These are phyloP conservation scores for Pollimyrus isidori DNA, from an alignment of 2,113 vertebrate species.

Conservation along the genomic window DNA sequence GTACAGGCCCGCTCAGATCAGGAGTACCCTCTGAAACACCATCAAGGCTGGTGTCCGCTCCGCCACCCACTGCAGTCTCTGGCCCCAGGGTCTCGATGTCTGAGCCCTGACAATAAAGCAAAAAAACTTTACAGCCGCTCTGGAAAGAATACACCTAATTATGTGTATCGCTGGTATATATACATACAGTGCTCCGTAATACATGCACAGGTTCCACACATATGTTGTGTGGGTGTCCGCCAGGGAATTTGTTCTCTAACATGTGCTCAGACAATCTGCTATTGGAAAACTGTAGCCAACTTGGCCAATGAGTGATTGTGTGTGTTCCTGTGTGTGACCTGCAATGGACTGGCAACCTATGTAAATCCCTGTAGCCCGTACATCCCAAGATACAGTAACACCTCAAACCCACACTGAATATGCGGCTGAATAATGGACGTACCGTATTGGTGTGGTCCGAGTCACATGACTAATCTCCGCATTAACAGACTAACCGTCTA, in stretches of 20 bases:
- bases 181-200: not conserved
- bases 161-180: not conserved
- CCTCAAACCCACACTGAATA: not conserved
- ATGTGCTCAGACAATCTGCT: not conserved
- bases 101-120: slow-evolving; percentile 67
- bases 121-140: not conserved
- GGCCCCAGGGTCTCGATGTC: slow-evolving; percentile 74
- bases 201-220: not conserved
- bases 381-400: not conserved
- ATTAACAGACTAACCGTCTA: not conserved
- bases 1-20: slow-evolving; percentile 41
- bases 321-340: not conserved
- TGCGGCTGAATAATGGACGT: not conserved
- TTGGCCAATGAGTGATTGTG: not conserved
- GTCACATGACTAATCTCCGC: not conserved
- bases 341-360: not conserved
- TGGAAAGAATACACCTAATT: not conserved
- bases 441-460: not conserved
- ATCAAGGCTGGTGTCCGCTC: slow-evolving; percentile 42
- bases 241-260: not conserved
- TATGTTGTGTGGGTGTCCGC: not conserved
- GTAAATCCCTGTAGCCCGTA: not conserved
- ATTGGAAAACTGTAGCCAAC: not conserved
- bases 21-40: slow-evolving; percentile 56
- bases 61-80: slow-evolving; percentile 55